These are phyloP conservation scores for Sinosuthora webbiana DNA, from an alignment of 2,113 vertebrate species.

Conservation along the genomic window DNA sequence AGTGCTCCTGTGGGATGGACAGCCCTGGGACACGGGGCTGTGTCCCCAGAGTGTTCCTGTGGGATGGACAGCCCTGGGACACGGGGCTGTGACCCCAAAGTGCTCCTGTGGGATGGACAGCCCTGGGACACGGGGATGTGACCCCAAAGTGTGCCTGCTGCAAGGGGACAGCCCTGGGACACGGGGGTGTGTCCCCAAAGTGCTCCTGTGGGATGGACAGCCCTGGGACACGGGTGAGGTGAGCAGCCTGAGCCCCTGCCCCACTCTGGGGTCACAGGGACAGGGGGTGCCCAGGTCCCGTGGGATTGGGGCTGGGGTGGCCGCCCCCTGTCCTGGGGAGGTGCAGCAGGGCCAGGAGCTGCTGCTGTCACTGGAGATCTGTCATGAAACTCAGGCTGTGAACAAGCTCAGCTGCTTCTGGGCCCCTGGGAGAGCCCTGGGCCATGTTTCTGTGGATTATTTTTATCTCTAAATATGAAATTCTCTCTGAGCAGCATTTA, in stretches of 20 bases:
- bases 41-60: too few species aligned
- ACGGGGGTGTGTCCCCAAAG: too few species aligned
- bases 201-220: not conserved
- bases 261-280: not conserved
- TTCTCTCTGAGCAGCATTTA: not conserved
- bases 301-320: rapidly evolving
- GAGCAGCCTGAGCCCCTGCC: not conserved
- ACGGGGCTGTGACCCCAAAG: not conserved
- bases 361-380: not conserved
- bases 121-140: too few species aligned
- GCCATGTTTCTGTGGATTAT: not conserved
- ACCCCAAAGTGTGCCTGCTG: too few species aligned
- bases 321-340: not conserved
- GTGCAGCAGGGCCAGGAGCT: not conserved
- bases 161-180: too few species aligned
- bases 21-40: not conserved
- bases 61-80: not conserved
- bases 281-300: rapidly evolving
- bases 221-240: rapidly evolving
- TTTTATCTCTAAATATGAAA: not conserved
- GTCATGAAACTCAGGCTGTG: not conserved
- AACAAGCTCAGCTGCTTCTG: not conserved
- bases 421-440: not conserved
- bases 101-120: too few species aligned
- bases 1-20: too few species aligned